Percentiles rank a stretch among this genome's conserved stretches.
Conservation (phyloP, 2,888 invertebrate genomes). For the Epiperipatus broadwayi region DNA sequence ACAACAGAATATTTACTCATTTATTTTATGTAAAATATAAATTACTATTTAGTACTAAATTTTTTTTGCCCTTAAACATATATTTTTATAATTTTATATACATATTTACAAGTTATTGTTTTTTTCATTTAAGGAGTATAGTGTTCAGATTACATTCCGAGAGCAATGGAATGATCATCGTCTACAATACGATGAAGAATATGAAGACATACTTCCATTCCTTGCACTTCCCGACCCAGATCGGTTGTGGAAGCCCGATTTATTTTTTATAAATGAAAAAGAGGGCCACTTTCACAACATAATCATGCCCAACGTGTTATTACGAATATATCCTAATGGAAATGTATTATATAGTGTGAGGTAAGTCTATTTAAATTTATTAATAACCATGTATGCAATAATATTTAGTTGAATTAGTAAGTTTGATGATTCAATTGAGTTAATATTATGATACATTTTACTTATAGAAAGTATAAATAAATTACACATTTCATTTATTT, state of each 20-base stretch:
- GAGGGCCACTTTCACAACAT: constrained; percentile 84
- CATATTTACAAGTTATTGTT: too few species aligned
- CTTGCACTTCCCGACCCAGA: constrained; percentile 79
- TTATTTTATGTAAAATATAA: too few species aligned
- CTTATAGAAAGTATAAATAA: too few species aligned
- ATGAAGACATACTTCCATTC: constrained; percentile 37
- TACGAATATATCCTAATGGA: constrained; percentile 83
- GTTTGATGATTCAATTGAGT: neutral
- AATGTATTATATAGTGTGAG: constrained; percentile 85
- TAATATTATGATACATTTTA: neutral
- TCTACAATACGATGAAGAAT: constrained; percentile 25
- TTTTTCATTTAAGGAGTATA: too few species aligned
- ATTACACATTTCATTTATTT: too few species aligned
- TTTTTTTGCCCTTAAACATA: too few species aligned
- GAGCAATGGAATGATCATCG: constrained; percentile 92
- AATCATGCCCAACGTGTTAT: constrained; percentile 93
- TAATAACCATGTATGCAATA: neutral
- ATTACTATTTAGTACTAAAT: too few species aligned
- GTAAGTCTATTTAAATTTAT: constrained; percentile 30
- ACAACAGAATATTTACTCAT: too few species aligned
- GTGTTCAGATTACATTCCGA: constrained; percentile 87
- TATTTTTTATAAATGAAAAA: constrained; percentile 94
- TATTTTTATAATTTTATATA: too few species aligned
- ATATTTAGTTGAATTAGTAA: too few species aligned
- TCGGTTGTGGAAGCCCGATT: constrained; percentile 94